A percentile compares a stretch with the other conserved stretches of the same genome.
These are phyloP conservation scores for Sebastes glaucus DNA, from an alignment of 2,797 vertebrate genomes.

Conservation along the genomic window DNA sequence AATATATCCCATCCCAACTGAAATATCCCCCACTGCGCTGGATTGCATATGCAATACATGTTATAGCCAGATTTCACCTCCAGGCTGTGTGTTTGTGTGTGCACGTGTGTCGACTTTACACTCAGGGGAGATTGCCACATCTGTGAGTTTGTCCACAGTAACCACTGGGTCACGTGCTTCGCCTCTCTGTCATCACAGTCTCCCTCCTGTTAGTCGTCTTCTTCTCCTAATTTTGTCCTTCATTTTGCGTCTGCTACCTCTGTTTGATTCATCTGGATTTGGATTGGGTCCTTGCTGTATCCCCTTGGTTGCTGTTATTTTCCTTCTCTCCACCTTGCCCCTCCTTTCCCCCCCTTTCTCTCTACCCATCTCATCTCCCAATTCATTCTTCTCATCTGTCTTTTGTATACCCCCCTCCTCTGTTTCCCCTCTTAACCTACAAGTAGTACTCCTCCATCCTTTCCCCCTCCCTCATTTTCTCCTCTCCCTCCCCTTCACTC, in stretches of 20 bases:
- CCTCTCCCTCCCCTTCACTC: conserved; percentile 53
- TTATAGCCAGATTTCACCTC: conserved; percentile 59
- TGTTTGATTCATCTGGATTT: conserved; percentile 28
- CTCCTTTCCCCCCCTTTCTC: neutral
- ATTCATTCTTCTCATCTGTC: conserved; percentile 14
- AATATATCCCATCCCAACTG: conserved; percentile 6
- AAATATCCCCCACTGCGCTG: conserved; percentile 4
- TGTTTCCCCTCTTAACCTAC: conserved; percentile 25
- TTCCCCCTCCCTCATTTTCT: conserved; percentile 19
- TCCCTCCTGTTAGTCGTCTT: conserved; percentile 14
- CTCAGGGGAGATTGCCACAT: conserved; percentile 66
- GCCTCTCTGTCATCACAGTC: conserved; percentile 19
- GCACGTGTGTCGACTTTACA: conserved; percentile 36
- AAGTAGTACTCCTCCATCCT: conserved; percentile 34
- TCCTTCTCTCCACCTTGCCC: conserved; percentile 19
- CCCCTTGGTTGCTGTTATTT: conserved; percentile 12
- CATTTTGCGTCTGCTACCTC: neutral
- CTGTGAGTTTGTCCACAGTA: conserved; percentile 66
- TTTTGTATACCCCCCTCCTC: neutral
- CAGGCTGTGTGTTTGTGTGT: conserved; percentile 50
- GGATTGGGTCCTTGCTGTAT: neutral
- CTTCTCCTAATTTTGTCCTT: conserved; percentile 31
- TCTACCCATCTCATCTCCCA: neutral
- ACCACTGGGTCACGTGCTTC: conserved; percentile 58
- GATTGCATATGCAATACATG: conserved; percentile 42